Percentiles rank a stretch among this genome's conserved stretches.
Evolutionary conservation across 2,888 invertebrate species (phyloP).

Genomic region (Xestia rhomboidea): DNA sequence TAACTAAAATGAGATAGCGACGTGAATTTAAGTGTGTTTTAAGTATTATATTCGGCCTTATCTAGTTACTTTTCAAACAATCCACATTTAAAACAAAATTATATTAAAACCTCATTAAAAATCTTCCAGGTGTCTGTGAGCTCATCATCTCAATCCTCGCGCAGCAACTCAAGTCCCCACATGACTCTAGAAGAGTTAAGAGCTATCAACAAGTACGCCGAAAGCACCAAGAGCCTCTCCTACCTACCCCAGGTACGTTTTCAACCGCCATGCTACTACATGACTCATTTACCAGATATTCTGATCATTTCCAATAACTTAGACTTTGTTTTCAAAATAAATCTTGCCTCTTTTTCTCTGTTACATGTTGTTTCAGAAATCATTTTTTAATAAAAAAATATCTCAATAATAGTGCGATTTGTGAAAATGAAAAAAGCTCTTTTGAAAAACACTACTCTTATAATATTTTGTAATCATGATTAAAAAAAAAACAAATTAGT

Average conservation of each 20-base stretch:
- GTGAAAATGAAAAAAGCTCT: neutral
- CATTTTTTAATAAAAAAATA: constrained; percentile 21
- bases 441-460: neutral
- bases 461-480: neutral
- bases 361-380: constrained; percentile 57
- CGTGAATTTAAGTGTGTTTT: neutral
- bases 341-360: constrained; percentile 33
- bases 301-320: constrained; percentile 32
- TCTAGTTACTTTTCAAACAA: neutral
- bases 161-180: constrained; percentile 92
- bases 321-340: constrained; percentile 40
- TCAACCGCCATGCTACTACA: constrained; percentile 15
- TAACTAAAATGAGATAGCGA: neutral
- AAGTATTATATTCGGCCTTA: neutral
- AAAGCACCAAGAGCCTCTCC: constrained; percentile 97
- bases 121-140: constrained; percentile 92
- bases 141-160: constrained; percentile 94
- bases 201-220: constrained; percentile 96
- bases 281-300: constrained; percentile 24
- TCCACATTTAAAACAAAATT: no score
- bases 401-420: neutral
- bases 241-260: constrained; percentile 96
- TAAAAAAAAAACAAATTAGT: neutral
- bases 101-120: neutral
- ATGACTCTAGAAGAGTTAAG: constrained; percentile 95